Base-by-base conservation (phyloP, 2,797 vertebrate genomes). In the Acipenser transmontanus region DNA sequence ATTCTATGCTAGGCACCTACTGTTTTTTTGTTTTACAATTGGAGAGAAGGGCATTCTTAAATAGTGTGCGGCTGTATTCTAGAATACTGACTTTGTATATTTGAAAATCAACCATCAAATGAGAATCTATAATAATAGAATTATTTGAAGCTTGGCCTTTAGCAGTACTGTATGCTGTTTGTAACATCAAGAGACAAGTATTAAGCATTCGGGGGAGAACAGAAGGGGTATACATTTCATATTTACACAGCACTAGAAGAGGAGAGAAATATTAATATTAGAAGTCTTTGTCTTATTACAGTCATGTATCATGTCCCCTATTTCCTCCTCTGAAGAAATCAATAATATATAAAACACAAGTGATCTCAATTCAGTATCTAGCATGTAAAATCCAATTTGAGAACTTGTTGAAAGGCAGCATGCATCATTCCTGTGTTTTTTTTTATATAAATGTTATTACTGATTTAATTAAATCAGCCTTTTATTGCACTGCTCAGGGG, bases 231-330 rank as follows among this genome's bases (percentile, higher is more conserved):
- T 9, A 8, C 10, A 61, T 17, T 47, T 20, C 20, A 20, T 9
- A 61, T 10, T 20, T 14, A 20, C 10, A 20, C 60, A 47, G 9
- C 14, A 60, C 57, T 13, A 49, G 6, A 34, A 56, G 34, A 71
- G 72, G 79, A 75, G 48, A 56, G 61, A 76, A 64, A 89, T 85
- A 87, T 89, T 88, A 87, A 88, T 91, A 81, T 75, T 80, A 76
- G 78, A 84, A 87, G 85, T 87, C 76, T 62, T 14, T 80, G 69
- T 85, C 80, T 88, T 87, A 89, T 86, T 89, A 82, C 76, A 80
- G 82, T 83, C 83, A 83, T 88, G 81, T 77, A 80, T 88, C 83
- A 86, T 85, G 83, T 85, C 84, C 78, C 72, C 76, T 62, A 67
- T 84, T 86, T 87, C 72, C 78, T 79, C 64, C 10, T 11, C 63